phyloP scores from a whole-genome alignment of 2,888 invertebrate genomes.

The Vanessa cardui region DNA sequence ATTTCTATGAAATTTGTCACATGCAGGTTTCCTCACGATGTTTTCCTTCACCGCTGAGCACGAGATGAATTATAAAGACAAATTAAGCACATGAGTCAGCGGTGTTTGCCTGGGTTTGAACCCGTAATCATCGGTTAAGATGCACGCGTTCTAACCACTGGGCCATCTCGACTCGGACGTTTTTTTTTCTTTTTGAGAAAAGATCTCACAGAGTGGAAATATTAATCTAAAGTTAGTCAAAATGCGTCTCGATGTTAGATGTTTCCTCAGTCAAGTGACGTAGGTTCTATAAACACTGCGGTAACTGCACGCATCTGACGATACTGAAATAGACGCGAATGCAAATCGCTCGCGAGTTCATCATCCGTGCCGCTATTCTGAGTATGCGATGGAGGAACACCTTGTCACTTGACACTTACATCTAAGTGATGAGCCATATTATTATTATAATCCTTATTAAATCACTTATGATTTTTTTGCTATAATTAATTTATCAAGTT shows the following conservation, averaged over 20 bases:
- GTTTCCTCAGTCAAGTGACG: conserved; percentile 28
- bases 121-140: no score
- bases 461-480: no score
- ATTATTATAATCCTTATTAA: background rate
- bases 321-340: conserved; percentile 67
- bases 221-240: background rate
- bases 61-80: no score
- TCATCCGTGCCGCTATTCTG: conserved; percentile 67
- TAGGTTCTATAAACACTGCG: conserved; percentile 36
- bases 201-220: background rate
- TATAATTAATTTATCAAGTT: no score
- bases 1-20: no score
- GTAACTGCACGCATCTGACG: conserved; percentile 34
- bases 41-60: no score
- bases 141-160: no score
- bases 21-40: no score
- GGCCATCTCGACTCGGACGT: no score
- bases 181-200: no score
- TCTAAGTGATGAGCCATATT: background rate
- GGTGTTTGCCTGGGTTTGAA: no score
- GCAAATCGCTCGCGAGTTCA: conserved; percentile 71
- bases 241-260: background rate
- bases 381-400: conserved; percentile 56
- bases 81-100: no score
- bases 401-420: conserved; percentile 48